These are phyloP conservation scores for Poecilia wingei DNA, from an alignment of 2,797 vertebrate genomes.

Conservation along the genomic window DNA sequence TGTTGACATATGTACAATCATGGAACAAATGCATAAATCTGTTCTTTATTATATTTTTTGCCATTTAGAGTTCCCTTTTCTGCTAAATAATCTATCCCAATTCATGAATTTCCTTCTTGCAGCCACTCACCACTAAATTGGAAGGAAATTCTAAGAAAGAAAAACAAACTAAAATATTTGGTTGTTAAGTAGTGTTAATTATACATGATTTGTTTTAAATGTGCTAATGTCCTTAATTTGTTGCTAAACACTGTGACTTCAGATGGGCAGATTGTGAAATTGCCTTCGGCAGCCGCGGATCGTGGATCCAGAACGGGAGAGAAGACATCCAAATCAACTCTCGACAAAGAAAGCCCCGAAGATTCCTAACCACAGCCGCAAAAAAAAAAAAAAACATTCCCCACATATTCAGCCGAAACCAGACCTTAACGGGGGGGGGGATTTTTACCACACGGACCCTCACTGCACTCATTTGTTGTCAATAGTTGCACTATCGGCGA, in stretches of 20 bases:
- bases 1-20: background rate
- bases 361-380: slow-evolving; percentile 31
- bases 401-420: slow-evolving; percentile 33
- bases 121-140: background rate
- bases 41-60: slow-evolving; percentile 15
- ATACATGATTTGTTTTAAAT: slow-evolving; percentile 7
- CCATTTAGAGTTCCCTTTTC: slow-evolving; percentile 45
- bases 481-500: slow-evolving; percentile 4
- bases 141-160: background rate
- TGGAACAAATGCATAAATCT: slow-evolving; percentile 1
- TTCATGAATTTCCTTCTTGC: background rate
- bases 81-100: slow-evolving; percentile 68
- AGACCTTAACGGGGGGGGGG: slow-evolving; percentile 12
- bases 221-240: slow-evolving; percentile 11
- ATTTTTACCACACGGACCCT: slow-evolving; percentile 27
- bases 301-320: background rate
- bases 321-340: slow-evolving; percentile 23
- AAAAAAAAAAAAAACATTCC: slow-evolving; percentile 22
- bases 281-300: background rate
- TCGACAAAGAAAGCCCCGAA: slow-evolving; percentile 19
- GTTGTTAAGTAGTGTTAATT: background rate
- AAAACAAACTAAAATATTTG: slow-evolving; percentile 6
- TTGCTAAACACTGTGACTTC: background rate
- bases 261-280: slow-evolving; percentile 8
- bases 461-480: slow-evolving; percentile 46